Conservation (phyloP, 2,888 invertebrate genomes). For the Osmoderma eremita region DNA sequence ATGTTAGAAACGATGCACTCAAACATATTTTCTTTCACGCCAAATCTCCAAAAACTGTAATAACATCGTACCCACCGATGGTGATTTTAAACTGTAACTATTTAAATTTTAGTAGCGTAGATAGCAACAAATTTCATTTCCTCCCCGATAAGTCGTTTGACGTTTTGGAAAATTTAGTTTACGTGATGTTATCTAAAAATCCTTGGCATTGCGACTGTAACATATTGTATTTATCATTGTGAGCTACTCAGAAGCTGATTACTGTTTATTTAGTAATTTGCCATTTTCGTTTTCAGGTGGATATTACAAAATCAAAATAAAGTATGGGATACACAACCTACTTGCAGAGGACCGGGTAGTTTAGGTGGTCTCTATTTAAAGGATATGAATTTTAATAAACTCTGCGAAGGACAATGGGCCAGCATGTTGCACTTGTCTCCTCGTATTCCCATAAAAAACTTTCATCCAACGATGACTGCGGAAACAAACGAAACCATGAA, state of each 20-base stretch:
- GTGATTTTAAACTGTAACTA: background rate
- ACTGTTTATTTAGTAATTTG: background rate
- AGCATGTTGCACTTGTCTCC: slow-evolving; percentile 78
- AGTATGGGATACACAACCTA: slow-evolving; percentile 76
- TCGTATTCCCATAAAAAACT: slow-evolving; percentile 67
- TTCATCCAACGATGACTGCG: background rate
- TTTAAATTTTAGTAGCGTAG: slow-evolving; percentile 72
- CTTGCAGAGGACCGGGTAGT: slow-evolving; percentile 77
- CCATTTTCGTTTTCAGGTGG: slow-evolving; percentile 67
- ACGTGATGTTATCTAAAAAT: slow-evolving; percentile 78
- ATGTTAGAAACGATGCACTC: slow-evolving; percentile 72
- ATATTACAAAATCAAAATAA: slow-evolving; percentile 73
- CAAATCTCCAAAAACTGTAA: slow-evolving; percentile 77
- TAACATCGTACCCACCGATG: slow-evolving; percentile 53
- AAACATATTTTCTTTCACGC: slow-evolving; percentile 71
- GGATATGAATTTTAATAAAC: slow-evolving; percentile 75
- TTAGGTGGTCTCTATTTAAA: slow-evolving; percentile 75
- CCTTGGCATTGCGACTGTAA: slow-evolving; percentile 86
- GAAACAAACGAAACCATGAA: slow-evolving; percentile 17
- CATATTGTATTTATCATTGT: slow-evolving; percentile 77
- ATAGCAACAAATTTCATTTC: slow-evolving; percentile 77
- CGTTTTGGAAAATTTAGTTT: slow-evolving; percentile 70
- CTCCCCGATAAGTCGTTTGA: slow-evolving; percentile 76
- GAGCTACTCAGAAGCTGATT: slow-evolving; percentile 54
- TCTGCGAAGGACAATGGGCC: slow-evolving; percentile 83